Percentiles rank a stretch among this genome's conserved stretches.
phyloP scores from a whole-genome alignment of 2,797 vertebrate genomes.

The Myiotriccus ornatus region DNA sequence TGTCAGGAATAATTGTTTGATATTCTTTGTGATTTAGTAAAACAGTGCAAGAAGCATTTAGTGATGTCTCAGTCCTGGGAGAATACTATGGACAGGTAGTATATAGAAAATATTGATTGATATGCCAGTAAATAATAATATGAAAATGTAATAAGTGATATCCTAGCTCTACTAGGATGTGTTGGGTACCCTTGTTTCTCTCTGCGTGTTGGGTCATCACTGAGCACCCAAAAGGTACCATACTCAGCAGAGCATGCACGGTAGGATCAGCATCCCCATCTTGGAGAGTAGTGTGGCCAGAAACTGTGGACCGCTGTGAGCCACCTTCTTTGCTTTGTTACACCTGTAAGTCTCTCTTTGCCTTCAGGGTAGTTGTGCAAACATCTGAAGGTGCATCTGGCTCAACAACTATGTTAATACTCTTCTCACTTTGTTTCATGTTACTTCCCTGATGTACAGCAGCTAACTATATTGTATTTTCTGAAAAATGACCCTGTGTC shows the following conservation, averaged over 20 bases:
- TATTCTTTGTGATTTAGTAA: neutral
- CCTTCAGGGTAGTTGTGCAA: neutral
- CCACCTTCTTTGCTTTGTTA: neutral
- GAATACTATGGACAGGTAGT: neutral
- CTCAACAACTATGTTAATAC: neutral
- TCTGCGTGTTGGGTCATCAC: neutral
- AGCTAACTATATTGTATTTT: neutral
- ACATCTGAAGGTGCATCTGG: neutral
- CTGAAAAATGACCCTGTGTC: neutral
- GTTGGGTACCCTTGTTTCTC: neutral
- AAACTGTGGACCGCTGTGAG: neutral
- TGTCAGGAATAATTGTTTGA: neutral
- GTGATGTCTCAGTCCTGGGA: neutral
- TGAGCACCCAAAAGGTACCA: neutral
- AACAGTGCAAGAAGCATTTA: neutral
- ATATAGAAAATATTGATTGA: neutral
- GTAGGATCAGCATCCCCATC: neutral
- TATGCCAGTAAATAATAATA: neutral
- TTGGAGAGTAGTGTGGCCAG: neutral
- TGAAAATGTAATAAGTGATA: neutral
- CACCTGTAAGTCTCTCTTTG: neutral
- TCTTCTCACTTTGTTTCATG: neutral
- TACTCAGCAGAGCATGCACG: accelerated
- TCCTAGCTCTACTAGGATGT: neutral
- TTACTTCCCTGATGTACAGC: neutral